A percentile compares a stretch with the other conserved stretches of the same genome.
Evolutionary conservation across 2,797 vertebrate species (phyloP).

Genomic region (Acipenser ruthenus): DNA sequence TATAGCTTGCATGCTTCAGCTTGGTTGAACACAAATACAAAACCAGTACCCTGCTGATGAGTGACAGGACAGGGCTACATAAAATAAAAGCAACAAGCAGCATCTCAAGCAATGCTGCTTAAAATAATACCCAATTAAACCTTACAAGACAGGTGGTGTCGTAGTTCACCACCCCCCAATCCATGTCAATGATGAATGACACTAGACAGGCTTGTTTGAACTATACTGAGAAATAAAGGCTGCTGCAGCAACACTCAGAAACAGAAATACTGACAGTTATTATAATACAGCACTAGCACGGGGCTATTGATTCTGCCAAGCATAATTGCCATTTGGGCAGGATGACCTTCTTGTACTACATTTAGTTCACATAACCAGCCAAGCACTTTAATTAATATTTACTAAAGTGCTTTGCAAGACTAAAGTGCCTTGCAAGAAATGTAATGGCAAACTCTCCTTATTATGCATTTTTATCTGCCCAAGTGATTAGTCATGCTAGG

Average conservation of each 20-base stretch:
- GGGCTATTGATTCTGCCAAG: conserved; percentile 27
- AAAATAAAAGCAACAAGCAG: too few species aligned
- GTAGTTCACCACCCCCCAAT: neutral
- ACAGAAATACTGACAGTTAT: conserved; percentile 8
- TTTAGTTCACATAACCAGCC: conserved; percentile 17
- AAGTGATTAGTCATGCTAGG: conserved; percentile 34
- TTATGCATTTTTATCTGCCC: conserved; percentile 32
- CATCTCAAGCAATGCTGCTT: too few species aligned
- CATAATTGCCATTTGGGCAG: conserved; percentile 37
- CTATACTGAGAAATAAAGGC: conserved; percentile 15
- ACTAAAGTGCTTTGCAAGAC: conserved; percentile 27
- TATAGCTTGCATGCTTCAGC: too few species aligned
- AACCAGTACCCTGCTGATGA: too few species aligned
- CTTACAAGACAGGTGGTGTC: conserved; percentile 22
- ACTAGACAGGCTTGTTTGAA: neutral
- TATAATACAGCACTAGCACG: conserved; percentile 24
- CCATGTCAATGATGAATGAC: neutral
- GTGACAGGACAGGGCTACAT: too few species aligned
- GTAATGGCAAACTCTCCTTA: conserved; percentile 28
- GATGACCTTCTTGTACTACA: conserved; percentile 32
- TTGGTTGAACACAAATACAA: too few species aligned
- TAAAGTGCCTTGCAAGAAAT: conserved; percentile 34
- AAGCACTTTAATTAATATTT: conserved; percentile 35
- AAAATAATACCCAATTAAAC: conserved; percentile 26
- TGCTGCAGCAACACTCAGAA: conserved; percentile 35